These are phyloP conservation scores for Taxidea taxus DNA, from an alignment of 2,113 vertebrate species.

Conservation along the genomic window DNA sequence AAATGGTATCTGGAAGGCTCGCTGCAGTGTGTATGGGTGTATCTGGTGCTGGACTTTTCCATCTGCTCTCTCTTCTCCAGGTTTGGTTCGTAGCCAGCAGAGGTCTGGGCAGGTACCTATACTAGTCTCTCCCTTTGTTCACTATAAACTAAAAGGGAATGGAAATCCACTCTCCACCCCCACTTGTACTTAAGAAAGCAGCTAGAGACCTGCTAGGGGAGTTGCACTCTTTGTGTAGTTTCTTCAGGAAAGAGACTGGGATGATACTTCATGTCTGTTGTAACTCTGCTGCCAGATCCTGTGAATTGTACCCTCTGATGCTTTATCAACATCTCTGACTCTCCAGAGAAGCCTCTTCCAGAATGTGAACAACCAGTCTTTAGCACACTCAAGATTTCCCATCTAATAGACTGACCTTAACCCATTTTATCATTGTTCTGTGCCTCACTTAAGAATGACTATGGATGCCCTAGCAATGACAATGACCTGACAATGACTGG, in stretches of 20 bases:
- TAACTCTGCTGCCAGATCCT: neutral
- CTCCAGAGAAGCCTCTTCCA: neutral
- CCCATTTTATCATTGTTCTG: neutral
- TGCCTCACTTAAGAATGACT: neutral
- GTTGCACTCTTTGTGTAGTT: neutral
- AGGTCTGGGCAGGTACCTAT: neutral
- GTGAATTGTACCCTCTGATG: neutral
- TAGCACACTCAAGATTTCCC: neutral
- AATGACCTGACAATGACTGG: neutral
- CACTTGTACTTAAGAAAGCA: neutral
- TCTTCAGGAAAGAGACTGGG: neutral
- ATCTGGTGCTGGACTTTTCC: slow-evolving; percentile 30
- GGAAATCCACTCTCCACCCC: neutral
- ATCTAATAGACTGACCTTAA: neutral
- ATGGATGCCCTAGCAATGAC: neutral
- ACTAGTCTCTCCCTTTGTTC: rapidly evolving
- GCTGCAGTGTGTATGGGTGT: neutral
- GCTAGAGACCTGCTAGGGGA: neutral
- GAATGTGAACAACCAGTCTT: neutral
- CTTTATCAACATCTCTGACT: neutral
- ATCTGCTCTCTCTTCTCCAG: neutral
- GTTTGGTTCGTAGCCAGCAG: neutral
- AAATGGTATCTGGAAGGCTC: neutral
- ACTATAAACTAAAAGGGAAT: neutral
- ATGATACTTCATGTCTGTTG: neutral